Base-by-base conservation (phyloP, 2,888 invertebrate species). In the Cephonodes hylas region DNA sequence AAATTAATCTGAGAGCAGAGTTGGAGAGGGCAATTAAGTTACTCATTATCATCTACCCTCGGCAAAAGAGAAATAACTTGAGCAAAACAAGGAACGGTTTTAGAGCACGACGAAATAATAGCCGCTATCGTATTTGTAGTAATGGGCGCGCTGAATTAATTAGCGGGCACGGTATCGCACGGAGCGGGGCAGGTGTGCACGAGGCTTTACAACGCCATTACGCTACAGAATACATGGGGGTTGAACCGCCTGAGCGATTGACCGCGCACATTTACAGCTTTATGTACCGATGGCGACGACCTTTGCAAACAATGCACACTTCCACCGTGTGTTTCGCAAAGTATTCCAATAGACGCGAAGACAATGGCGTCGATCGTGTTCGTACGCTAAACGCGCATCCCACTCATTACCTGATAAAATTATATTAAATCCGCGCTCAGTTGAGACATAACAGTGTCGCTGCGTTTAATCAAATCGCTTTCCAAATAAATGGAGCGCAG, bases 81-180 rank as follows among this genome's bases (percentile, higher is more conserved):
- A 74, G 74, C 69, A 68, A 69, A 75, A 75, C 74, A 75, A 77
- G 76, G 72, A 80, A 80, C 78, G 76, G 76, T 78, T 82, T 82
- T 79, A 71, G 75, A 76, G 72, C 72, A 68, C 66, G 68, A 73
- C 71, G 73, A 76, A 75, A 80, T 84, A 84, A 83, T 81, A 79
- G 80, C 80, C 73, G 80, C 79, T 83, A 84, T 84, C 76, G 82
- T 74, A 81, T 81, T 80, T 77, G 74, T 73, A 71, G 83, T 84
- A 87, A 85, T 85, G 79, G 81, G 79, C 78, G 79, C 78, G 73
- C 76, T 86, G 86, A 89, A 89, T 90, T 90, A 89, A 89, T 90
- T 91, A 88, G 79, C 81, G 79, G 75, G 75, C 31, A 53, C 80
- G 77, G 79, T 74, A 81, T 76, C 74, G 77, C 72, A 76, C 73